Evolutionary conservation across 2,888 invertebrate genomes (phyloP), one percentile per base, ranked within the genome.

Genomic region (Mayetiola destructor): DNA sequence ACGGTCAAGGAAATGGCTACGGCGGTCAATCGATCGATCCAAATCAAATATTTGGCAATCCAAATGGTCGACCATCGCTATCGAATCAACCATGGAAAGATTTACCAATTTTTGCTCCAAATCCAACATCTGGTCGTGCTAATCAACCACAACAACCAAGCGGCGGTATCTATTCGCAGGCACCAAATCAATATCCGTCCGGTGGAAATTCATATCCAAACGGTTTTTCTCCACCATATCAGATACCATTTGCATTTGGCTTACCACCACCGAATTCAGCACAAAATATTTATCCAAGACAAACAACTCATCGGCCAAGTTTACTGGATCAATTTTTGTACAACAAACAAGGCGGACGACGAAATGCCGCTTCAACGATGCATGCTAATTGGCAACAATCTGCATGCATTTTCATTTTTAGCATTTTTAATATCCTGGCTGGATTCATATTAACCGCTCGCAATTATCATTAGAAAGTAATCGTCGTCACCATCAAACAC

Each of bases 1-100:
- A 55, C 58, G 42, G 18, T 48, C 27, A 40, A 42, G 29, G 58
- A 37, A 59, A 59, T 58, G 57, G 21, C 14, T 36, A 65, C 61
- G 30, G 85, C 83, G 56, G 60, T 56, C 58, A 59, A 56, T 63
- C 62, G 59, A 64, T 71, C 60, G 71, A 72, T 68, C 70, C 66
- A 60, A 71, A 72, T 58, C 70, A 70, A 60, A 69, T 72, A 18
- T 72, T 72, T 56, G 72, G 72, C 48, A 67, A 71, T 37, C 69
- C 70, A 59, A 61, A 71, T 70, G 59, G 70, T 70, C 56, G 48
- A 27, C 58, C 42, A 53, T 72, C 72, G 20, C 70, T 70, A 68
- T 69, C 72, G 59, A 70, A 69, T 62, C 69, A 72, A 36, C 35
- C 32, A 4, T 48, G 48, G 35, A 42, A 56, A 16, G 20, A 32